phyloP scores from a whole-genome alignment of 2,113 vertebrate species.

The Phocoena phocoena region DNA sequence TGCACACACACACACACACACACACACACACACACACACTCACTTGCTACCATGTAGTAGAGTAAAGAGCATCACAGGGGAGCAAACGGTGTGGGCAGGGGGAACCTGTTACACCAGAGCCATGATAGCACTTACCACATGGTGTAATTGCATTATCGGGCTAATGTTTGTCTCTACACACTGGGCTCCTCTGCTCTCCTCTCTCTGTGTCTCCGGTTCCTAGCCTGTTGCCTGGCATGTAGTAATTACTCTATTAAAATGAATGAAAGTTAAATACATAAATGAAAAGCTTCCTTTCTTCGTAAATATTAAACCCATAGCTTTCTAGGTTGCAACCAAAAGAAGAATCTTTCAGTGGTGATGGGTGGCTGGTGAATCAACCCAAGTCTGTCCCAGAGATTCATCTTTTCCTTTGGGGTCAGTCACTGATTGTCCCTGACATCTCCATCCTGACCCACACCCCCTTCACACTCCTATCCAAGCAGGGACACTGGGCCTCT shows the following conservation, averaged over 20 bases:
- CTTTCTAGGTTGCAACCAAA: background rate
- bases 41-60: background rate
- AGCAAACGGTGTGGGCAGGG: background rate
- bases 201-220: background rate
- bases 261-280: background rate
- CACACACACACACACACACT: no score
- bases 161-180: background rate
- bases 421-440: background rate
- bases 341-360: background rate
- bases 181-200: background rate
- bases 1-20: background rate
- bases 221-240: background rate
- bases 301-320: background rate
- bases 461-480: background rate
- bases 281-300: background rate
- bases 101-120: background rate
- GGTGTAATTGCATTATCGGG: background rate
- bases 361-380: background rate
- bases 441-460: background rate
- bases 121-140: background rate
- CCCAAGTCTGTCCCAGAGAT: background rate
- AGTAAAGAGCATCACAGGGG: background rate
- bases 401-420: background rate
- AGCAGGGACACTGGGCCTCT: background rate
- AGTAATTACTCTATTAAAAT: background rate